phyloP scores from a whole-genome alignment of 2,888 invertebrate species.

The Drosophila pullipes region DNA sequence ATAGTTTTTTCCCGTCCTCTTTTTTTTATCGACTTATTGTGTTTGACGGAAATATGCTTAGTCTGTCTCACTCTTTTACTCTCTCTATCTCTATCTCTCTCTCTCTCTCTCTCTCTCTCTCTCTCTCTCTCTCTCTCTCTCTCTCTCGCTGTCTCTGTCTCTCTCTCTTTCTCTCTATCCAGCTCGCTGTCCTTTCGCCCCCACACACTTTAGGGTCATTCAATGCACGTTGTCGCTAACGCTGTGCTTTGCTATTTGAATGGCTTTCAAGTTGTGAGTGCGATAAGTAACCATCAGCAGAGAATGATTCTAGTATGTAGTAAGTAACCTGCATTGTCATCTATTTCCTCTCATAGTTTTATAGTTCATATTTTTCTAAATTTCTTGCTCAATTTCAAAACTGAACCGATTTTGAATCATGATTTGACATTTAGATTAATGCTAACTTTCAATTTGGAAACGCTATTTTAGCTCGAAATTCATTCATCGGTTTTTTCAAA shows the following conservation, averaged over 20 bases:
- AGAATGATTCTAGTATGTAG: conserved; percentile 3
- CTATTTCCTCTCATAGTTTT: background rate
- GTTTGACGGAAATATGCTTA: conserved; percentile 65
- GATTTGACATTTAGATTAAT: background rate
- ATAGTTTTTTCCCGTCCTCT: conserved; percentile 63
- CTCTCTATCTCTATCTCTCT: conserved; percentile 7
- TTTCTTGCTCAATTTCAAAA: background rate
- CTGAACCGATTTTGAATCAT: background rate
- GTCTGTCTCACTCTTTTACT: conserved; percentile 35
- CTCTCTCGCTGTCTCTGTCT: conserved; percentile 2
- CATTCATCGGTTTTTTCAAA: too few relatives aligned
- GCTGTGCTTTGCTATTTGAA: conserved; percentile 39
- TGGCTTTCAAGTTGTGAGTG: conserved; percentile 35
- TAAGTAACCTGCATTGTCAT: background rate
- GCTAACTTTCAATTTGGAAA: background rate
- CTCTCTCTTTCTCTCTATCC: background rate
- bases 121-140: too few relatives aligned
- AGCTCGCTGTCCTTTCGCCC: background rate
- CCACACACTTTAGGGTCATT: conserved; percentile 21
- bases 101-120: background rate
- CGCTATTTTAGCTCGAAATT: background rate
- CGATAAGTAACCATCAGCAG: conserved; percentile 26
- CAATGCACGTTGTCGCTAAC: conserved; percentile 34
- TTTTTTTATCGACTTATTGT: conserved; percentile 75
- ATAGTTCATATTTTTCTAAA: background rate